Evolutionary conservation across 2,888 invertebrate species (phyloP).

Genomic region (Dasysyrphus tricinctus): DNA sequence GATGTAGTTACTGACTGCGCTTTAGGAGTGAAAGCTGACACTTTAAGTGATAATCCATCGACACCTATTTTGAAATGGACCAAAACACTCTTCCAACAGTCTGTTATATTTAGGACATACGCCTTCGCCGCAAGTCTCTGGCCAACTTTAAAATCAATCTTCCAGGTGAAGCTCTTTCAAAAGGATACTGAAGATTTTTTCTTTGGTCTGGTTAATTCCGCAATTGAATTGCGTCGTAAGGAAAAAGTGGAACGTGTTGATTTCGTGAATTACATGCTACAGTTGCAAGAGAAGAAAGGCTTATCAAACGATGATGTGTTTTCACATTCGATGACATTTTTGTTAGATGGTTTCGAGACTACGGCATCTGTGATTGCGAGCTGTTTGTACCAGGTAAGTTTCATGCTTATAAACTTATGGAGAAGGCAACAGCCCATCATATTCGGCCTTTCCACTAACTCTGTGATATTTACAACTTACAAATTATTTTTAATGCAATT

Average conservation of each 20-base stretch:
- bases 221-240: conserved; percentile 76
- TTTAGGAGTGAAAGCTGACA: conserved; percentile 80
- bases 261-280: conserved; percentile 80
- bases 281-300: conserved; percentile 80
- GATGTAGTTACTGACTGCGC: conserved; percentile 81
- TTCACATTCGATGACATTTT: conserved; percentile 80
- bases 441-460: no score
- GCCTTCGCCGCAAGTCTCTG: background rate
- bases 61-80: conserved; percentile 77
- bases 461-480: no score
- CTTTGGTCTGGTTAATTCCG: background rate
- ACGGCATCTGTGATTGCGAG: conserved; percentile 79
- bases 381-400: conserved; percentile 77
- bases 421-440: no score
- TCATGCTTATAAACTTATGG: background rate
- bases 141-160: conserved; percentile 5
- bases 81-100: conserved; percentile 63
- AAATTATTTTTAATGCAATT: background rate
- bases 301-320: conserved; percentile 77
- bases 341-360: conserved; percentile 81
- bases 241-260: conserved; percentile 78
- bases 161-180: background rate
- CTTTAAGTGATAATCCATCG: conserved; percentile 76
- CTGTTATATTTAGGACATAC: background rate
- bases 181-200: conserved; percentile 43